Conservation (phyloP, 2,113 vertebrate species). For the Sylvia atricapilla region DNA sequence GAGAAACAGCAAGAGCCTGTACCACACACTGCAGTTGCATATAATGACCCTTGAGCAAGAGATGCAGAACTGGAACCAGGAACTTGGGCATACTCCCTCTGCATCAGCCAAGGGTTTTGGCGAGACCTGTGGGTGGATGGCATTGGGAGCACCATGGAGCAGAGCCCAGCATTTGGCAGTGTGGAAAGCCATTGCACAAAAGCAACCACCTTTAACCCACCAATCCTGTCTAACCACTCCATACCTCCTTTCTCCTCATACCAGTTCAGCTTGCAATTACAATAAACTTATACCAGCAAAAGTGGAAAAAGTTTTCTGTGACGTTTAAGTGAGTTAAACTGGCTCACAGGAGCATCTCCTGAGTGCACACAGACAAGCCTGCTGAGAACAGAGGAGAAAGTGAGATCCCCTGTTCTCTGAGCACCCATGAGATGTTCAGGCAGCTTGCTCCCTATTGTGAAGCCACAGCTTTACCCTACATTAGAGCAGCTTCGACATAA, state of each 20-base stretch:
- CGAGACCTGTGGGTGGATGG: rapidly evolving
- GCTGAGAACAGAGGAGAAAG: background rate
- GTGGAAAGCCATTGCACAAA: background rate
- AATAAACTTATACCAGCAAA: background rate
- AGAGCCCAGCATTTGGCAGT: background rate
- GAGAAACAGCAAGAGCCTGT: background rate
- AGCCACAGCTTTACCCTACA: background rate
- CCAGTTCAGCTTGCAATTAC: background rate
- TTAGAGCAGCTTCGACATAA: background rate
- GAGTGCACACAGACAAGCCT: background rate
- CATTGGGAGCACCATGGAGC: rapidly evolving
- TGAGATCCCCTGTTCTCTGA: background rate
- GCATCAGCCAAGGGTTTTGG: background rate
- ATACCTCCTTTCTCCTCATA: background rate
- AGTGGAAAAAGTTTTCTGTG: background rate
- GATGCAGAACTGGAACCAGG: background rate
- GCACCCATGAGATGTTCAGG: background rate
- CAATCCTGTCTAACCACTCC: background rate
- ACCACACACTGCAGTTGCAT: background rate
- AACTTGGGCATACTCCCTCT: background rate
- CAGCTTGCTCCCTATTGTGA: background rate
- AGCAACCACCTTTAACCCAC: background rate
- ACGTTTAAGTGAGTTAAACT: rapidly evolving
- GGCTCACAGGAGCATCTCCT: background rate
- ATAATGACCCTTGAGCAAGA: background rate